Percentiles rank a stretch among this genome's conserved stretches.
These are phyloP conservation scores for Eupristina koningsbergeri DNA, from an alignment of 1,140 invertebrate genomes.

Conservation along the genomic window DNA sequence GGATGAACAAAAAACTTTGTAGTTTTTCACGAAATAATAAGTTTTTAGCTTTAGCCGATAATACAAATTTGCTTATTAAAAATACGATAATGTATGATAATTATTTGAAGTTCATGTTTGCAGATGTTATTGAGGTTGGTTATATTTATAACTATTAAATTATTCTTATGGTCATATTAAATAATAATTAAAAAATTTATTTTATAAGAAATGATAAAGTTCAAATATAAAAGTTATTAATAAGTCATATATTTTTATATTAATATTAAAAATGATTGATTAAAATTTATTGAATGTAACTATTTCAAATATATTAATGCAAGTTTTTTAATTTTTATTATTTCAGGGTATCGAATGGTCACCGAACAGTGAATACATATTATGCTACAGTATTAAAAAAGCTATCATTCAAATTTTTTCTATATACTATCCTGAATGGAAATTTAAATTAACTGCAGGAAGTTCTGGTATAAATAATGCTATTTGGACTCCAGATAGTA, in stretches of 20 bases:
- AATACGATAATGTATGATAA: slow-evolving; percentile 56
- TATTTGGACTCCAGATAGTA: slow-evolving; percentile 65
- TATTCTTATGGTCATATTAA: no score
- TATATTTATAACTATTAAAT: not conserved
- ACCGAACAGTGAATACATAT: slow-evolving; percentile 63
- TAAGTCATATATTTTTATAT: no score
- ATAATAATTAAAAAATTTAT: no score
- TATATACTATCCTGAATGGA: slow-evolving; percentile 63
- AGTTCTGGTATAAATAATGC: slow-evolving; percentile 65
- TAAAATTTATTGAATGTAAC: no score
- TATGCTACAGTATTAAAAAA: slow-evolving; percentile 66
- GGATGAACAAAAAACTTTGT: slow-evolving; percentile 67
- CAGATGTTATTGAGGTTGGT: slow-evolving; percentile 69
- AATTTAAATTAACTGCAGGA: slow-evolving; percentile 66
- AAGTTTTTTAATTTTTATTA: slow-evolving; percentile 16
- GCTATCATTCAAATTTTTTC: slow-evolving; percentile 65
- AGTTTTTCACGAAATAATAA: slow-evolving; percentile 65
- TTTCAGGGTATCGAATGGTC: slow-evolving; percentile 69
- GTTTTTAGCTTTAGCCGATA: slow-evolving; percentile 65
- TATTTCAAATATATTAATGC: not conserved
- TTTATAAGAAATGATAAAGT: no score
- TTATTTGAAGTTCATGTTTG: slow-evolving; percentile 59
- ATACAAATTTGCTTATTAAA: slow-evolving; percentile 63
- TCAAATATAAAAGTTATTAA: no score
- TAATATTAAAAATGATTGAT: no score